phyloP scores from a whole-genome alignment of 2,888 invertebrate genomes.

The Maniola hyperantus region DNA sequence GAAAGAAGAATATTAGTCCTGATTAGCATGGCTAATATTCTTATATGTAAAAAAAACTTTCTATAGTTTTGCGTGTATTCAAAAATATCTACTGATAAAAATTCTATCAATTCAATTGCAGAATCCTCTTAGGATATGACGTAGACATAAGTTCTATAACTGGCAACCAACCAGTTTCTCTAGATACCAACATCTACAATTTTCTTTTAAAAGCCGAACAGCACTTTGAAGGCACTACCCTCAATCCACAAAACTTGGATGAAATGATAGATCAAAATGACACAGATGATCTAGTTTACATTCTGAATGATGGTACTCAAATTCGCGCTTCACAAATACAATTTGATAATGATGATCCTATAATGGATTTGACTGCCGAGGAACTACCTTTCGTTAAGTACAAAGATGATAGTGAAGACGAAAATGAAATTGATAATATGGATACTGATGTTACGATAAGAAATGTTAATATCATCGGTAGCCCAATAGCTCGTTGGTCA shows the following conservation, averaged over 20 bases:
- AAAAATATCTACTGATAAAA: too few species aligned
- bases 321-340: slow-evolving; percentile 76
- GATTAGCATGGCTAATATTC: too few species aligned
- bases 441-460: slow-evolving; percentile 49
- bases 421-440: slow-evolving; percentile 44
- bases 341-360: slow-evolving; percentile 73
- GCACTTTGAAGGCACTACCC: slow-evolving; percentile 44
- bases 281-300: slow-evolving; percentile 60
- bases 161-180: slow-evolving; percentile 62
- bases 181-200: slow-evolving; percentile 70
- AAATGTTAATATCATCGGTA: slow-evolving; percentile 63
- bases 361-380: slow-evolving; percentile 64
- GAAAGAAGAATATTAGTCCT: too few species aligned
- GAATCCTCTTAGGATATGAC: slow-evolving; percentile 62
- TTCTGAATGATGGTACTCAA: slow-evolving; percentile 74
- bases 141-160: slow-evolving; percentile 71
- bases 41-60: too few species aligned
- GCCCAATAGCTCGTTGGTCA: slow-evolving; percentile 60
- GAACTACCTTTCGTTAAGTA: slow-evolving; percentile 71
- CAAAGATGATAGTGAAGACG: slow-evolving; percentile 53
- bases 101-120: slow-evolving; percentile 25
- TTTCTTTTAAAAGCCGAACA: slow-evolving; percentile 66
- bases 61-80: too few species aligned
- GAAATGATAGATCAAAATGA: slow-evolving; percentile 50
- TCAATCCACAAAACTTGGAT: slow-evolving; percentile 48